phyloP scores from a whole-genome alignment of 1,140 invertebrate genomes.

The Triops longicaudatus region DNA sequence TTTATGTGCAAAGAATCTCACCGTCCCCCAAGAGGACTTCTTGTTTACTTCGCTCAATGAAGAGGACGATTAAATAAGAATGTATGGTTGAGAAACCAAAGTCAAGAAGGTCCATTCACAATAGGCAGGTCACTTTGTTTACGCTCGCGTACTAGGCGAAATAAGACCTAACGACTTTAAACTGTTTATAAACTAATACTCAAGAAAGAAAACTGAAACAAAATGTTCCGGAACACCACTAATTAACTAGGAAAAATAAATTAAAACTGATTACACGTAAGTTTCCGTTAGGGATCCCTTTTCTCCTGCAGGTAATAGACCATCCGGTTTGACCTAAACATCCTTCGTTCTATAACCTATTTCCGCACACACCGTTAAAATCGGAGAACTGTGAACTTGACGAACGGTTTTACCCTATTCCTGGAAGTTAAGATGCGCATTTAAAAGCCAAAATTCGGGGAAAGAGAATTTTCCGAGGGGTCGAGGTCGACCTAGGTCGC shows the following conservation, averaged over 20 bases:
- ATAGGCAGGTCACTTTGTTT: no score
- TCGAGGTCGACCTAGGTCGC: neutral
- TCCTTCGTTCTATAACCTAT: constrained; percentile 2
- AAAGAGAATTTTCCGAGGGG: neutral
- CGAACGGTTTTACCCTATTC: neutral
- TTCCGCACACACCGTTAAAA: neutral
- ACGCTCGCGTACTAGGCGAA: no score
- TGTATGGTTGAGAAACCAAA: no score
- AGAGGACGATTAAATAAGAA: no score
- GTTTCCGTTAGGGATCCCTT: neutral
- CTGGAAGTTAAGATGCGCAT: neutral
- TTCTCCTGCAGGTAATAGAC: neutral
- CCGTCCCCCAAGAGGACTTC: no score
- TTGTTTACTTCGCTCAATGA: no score
- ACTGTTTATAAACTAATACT: no score
- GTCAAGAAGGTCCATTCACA: no score
- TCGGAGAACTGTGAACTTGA: neutral
- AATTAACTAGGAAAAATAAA: neutral
- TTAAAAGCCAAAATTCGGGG: neutral
- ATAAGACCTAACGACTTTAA: no score
- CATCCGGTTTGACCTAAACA: neutral
- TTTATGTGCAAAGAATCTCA: neutral
- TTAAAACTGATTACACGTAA: neutral
- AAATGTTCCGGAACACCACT: no score
- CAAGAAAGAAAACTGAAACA: no score